A percentile compares a stretch with the other conserved stretches of the same genome.
Evolutionary conservation across 2,797 vertebrate species (phyloP).

Genomic region (Myotis daubentonii): DNA sequence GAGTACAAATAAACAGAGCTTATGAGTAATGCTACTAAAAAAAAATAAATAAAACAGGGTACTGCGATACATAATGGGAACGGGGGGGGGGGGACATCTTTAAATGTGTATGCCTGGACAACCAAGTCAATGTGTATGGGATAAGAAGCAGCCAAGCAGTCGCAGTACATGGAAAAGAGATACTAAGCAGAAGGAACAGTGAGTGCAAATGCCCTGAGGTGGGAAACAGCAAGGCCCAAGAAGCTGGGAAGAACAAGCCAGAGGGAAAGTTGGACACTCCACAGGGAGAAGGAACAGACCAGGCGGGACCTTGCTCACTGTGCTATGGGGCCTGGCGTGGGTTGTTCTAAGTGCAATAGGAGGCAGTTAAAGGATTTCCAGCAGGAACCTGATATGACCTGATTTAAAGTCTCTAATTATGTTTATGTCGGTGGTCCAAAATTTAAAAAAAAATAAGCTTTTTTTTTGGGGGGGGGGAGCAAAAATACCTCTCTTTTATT

Average conservation of each 20-base stretch:
- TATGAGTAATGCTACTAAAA: background rate
- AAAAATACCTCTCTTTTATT: background rate
- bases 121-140: background rate
- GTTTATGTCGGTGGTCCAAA: background rate
- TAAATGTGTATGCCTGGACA: background rate
- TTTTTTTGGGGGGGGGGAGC: background rate
- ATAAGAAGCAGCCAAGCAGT: background rate
- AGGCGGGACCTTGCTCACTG: fast-evolving
- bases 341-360: background rate
- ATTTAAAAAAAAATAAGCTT: background rate
- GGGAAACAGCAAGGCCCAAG: background rate
- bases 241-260: no score
- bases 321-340: background rate
- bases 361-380: background rate
- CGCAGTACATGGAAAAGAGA: background rate
- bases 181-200: background rate
- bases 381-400: background rate
- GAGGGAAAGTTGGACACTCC: background rate
- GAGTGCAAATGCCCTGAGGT: background rate
- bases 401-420: background rate
- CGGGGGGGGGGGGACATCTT: background rate
- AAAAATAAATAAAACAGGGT: background rate
- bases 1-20: slow-evolving; percentile 27
- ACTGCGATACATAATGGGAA: background rate
- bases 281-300: background rate